Evolutionary conservation across 2,888 invertebrate genomes (phyloP), one percentile per base, ranked within the genome.

Genomic region (Pyrochroa serraticornis): DNA sequence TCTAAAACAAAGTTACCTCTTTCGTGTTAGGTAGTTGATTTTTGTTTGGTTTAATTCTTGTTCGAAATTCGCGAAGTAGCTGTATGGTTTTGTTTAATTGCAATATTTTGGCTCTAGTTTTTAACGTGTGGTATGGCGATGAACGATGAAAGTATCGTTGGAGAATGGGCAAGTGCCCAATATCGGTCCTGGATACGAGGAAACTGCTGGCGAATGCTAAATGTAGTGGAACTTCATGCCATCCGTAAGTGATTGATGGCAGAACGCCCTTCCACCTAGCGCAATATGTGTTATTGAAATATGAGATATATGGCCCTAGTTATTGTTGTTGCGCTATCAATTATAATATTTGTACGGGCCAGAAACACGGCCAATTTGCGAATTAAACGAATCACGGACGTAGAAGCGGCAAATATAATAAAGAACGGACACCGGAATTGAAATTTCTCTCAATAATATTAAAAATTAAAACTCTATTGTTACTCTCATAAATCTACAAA

Each of bases 201-300:
- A 74, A 74, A 70, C 73, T 70, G 72, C 69, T 71, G 71, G 68
- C 68, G 65, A 74, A 79, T 76, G 79, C 77, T 78, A 79, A 79
- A 79, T 79, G 79, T 79, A 79, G 74, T 77, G 79, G 78, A 79
- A 79, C 75, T 75, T 76, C 72, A 75, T 74, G 69, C 76, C 78
- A 78, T 74, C 78, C 79, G 78, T 77, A 71, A 79, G 78, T 79
- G 79, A 79, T 79, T 77, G 79, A 79, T 79, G 77, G 75, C 72
- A 74, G 70, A 75, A 77, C 76, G 75, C 77, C 76, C 77, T 76
- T 75, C 72, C 74, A 77, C 76, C 77, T 75, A 76, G 73, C 72
- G 76, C 76, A 75, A 76, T 75, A 76, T 76, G 75, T 76, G 76
- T 77, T 77, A 77, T 78, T 78, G 78, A 78, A 78, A 77, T 78